A percentile compares a stretch with the other conserved stretches of the same genome.
phyloP scores from a whole-genome alignment of 2,113 vertebrate species.

The Pterocles orientalis region DNA sequence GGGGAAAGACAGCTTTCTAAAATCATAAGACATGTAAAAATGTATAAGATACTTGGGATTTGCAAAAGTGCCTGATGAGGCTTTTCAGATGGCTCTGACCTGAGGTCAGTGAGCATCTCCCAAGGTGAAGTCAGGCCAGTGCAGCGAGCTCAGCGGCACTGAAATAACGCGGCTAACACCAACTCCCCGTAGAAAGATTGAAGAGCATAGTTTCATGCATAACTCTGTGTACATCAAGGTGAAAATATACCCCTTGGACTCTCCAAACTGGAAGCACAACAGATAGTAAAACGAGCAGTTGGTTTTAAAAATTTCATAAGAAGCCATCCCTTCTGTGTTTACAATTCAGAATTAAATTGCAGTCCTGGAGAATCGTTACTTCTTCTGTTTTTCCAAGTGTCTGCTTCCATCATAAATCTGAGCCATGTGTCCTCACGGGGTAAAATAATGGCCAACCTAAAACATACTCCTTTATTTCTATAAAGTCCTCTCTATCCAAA shows the following conservation, averaged over 20 bases:
- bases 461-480: not conserved
- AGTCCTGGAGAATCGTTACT: not conserved
- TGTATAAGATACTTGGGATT: not conserved
- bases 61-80: not conserved
- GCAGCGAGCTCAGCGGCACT: not conserved
- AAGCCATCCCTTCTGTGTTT: not conserved
- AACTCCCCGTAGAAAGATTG: not conserved
- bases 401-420: not conserved
- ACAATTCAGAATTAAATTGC: not conserved
- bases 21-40: rapidly evolving
- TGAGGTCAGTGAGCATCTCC: not conserved
- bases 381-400: not conserved
- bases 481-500: not conserved
- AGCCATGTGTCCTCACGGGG: not conserved
- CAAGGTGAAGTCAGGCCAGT: not conserved
- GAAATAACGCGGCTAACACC: not conserved
- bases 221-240: not conserved
- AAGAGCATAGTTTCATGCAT: not conserved
- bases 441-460: not conserved
- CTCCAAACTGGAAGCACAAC: not conserved
- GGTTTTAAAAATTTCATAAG: not conserved
- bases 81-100: not conserved
- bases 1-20: not conserved
- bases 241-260: not conserved
- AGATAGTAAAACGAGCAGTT: not conserved